These are phyloP conservation scores for Dynastes grantii DNA, from an alignment of 2,888 invertebrate species.

Conservation along the genomic window DNA sequence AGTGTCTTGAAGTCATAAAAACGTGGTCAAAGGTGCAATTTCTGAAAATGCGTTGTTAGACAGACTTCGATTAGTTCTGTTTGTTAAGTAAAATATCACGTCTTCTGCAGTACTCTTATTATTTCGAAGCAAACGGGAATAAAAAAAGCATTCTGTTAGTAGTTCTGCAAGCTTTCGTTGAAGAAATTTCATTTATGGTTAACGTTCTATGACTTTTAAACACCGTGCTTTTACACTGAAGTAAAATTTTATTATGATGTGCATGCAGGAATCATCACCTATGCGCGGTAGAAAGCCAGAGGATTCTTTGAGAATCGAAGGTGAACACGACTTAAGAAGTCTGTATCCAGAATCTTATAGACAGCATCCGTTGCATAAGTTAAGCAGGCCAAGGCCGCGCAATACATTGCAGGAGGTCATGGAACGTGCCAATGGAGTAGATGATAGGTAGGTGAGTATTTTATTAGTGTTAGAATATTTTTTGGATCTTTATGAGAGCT, in stretches of 20 bases:
- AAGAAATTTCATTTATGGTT: too few species aligned
- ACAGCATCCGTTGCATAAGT: slow-evolving; percentile 60
- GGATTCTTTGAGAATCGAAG: slow-evolving; percentile 67
- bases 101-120: too few species aligned
- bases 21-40: too few species aligned
- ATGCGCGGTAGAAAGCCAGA: slow-evolving; percentile 57
- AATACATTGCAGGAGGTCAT: slow-evolving; percentile 52
- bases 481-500: neutral
- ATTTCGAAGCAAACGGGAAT: too few species aligned
- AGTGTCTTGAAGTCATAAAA: too few species aligned
- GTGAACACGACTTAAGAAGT: slow-evolving; percentile 53
- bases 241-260: neutral
- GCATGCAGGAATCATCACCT: slow-evolving; percentile 58
- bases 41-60: too few species aligned
- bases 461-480: neutral
- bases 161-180: too few species aligned
- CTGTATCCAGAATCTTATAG: slow-evolving; percentile 59
- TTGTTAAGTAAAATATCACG: too few species aligned
- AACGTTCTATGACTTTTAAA: too few species aligned
- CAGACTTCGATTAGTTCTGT: too few species aligned
- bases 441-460: slow-evolving; percentile 51
- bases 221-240: neutral
- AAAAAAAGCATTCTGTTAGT: too few species aligned
- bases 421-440: slow-evolving; percentile 46
- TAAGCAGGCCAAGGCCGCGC: slow-evolving; percentile 42